These are phyloP conservation scores for Megalopta genalis DNA, from an alignment of 1,140 invertebrate species.

Conservation along the genomic window DNA sequence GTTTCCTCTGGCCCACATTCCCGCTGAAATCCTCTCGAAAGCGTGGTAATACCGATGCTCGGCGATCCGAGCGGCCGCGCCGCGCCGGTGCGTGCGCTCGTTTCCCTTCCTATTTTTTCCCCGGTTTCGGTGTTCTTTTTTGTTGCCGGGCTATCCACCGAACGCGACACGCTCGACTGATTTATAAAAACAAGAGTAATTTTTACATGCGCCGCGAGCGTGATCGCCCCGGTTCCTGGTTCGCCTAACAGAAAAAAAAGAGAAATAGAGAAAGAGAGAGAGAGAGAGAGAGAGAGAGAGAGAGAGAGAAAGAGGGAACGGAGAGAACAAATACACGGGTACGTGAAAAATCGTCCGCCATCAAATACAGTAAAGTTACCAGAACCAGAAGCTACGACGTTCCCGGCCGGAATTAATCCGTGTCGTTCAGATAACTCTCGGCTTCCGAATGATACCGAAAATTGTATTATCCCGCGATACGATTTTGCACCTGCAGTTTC, in stretches of 20 bases:
- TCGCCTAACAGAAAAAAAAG: neutral
- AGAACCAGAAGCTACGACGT: neutral
- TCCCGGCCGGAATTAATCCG: neutral
- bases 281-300: too few species aligned
- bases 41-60: neutral
- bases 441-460: neutral
- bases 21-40: neutral
- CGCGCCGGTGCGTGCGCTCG: neutral
- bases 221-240: neutral
- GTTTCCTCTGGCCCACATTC: neutral
- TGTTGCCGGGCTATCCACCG: neutral
- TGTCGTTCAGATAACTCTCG: neutral
- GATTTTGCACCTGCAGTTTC: neutral
- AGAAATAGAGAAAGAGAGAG: too few species aligned
- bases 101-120: neutral
- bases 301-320: neutral
- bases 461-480: neutral
- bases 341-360: neutral
- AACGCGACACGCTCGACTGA: neutral
- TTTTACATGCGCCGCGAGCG: neutral
- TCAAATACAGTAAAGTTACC: neutral
- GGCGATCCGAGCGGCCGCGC: too few species aligned
- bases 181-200: slow-evolving; percentile 2
- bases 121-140: neutral
- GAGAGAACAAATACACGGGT: too few species aligned